A percentile compares a stretch with the other conserved stretches of the same genome.
These are phyloP conservation scores for Drosophila mimetica DNA, from an alignment of 2,888 invertebrate genomes.

Conservation along the genomic window DNA sequence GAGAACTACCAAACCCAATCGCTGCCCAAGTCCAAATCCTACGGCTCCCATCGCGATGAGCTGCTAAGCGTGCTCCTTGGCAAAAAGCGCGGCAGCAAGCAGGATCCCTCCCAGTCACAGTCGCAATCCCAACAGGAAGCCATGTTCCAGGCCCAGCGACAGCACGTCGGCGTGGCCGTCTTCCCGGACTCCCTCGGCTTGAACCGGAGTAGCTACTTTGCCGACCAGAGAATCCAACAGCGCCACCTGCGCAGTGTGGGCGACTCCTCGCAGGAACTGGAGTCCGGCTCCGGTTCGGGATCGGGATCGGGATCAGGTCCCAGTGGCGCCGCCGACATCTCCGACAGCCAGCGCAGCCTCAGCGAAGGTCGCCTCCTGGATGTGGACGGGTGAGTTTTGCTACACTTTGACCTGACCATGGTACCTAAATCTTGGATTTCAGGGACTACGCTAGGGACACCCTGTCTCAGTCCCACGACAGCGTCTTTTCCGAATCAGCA, in stretches of 20 bases:
- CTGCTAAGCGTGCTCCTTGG: slow-evolving; percentile 69
- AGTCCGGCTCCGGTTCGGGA: slow-evolving; percentile 42
- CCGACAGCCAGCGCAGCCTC: slow-evolving; percentile 84
- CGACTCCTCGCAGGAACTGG: slow-evolving; percentile 81
- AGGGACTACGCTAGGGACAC: slow-evolving; percentile 85
- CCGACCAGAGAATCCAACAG: slow-evolving; percentile 73
- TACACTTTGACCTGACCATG: too few species aligned
- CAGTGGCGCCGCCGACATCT: slow-evolving; percentile 75
- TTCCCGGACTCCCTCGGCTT: slow-evolving; percentile 71
- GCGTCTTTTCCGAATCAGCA: slow-evolving; percentile 91
- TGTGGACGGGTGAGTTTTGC: slow-evolving; percentile 80
- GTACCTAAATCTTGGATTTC: not conserved
- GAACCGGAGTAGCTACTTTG: slow-evolving; percentile 69
- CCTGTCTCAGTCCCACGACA: slow-evolving; percentile 95
- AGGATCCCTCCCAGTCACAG: slow-evolving; percentile 27
- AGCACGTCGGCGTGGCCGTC: slow-evolving; percentile 77
- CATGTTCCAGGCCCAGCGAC: slow-evolving; percentile 66
- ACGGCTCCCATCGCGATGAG: slow-evolving; percentile 74
- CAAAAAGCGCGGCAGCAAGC: slow-evolving; percentile 65
- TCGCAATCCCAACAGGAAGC: slow-evolving; percentile 47
- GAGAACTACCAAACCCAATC: slow-evolving; percentile 79
- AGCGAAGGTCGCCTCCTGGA: slow-evolving; percentile 82
- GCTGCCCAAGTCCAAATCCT: slow-evolving; percentile 80
- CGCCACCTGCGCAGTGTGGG: slow-evolving; percentile 77
- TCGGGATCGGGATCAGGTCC: slow-evolving; percentile 43